Evolutionary conservation across 37 sponge, comb jelly and placozoan species (phyloP).

Genomic region (Dysidea cf. avara): DNA sequence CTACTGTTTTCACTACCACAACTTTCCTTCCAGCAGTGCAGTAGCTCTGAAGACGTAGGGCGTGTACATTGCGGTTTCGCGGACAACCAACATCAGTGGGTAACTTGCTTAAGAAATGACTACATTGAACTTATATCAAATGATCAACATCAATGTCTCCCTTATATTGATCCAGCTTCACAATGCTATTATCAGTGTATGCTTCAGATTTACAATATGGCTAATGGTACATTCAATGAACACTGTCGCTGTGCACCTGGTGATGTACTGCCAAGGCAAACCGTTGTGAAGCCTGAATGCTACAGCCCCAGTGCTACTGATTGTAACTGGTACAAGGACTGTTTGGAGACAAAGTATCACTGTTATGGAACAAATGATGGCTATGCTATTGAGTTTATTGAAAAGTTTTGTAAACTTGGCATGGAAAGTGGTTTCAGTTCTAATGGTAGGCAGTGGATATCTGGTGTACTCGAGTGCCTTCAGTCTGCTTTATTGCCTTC

Average conservation of each 20-base stretch:
- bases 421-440: slow-evolving; percentile 16
- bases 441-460: slow-evolving; percentile 16
- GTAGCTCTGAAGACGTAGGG: no score
- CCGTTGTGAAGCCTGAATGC: no score
- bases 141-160: not conserved
- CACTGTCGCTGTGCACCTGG: slow-evolving; percentile 15
- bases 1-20: no score
- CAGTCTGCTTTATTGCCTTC: slow-evolving; percentile 36
- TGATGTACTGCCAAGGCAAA: slow-evolving; percentile 13
- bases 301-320: slow-evolving; percentile 35
- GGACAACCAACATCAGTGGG: slow-evolving; percentile 58
- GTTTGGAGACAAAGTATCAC: slow-evolving; percentile 28
- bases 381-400: slow-evolving; percentile 29
- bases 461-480: slow-evolving; percentile 38
- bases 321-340: slow-evolving; percentile 49
- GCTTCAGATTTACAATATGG: slow-evolving; percentile 12
- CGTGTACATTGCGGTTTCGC: no score
- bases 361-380: slow-evolving; percentile 30
- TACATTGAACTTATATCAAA: slow-evolving; percentile 10
- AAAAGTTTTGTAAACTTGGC: slow-evolving; percentile 39
- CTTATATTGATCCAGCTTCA: not conserved
- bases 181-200: slow-evolving; percentile 42
- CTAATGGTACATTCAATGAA: slow-evolving; percentile 17
- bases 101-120: slow-evolving; percentile 45
- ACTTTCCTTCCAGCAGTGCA: no score